Percentiles rank a stretch among this genome's conserved stretches.
Evolutionary conservation across 2,113 vertebrate species (phyloP).

Genomic region (Anas platyrhynchos): DNA sequence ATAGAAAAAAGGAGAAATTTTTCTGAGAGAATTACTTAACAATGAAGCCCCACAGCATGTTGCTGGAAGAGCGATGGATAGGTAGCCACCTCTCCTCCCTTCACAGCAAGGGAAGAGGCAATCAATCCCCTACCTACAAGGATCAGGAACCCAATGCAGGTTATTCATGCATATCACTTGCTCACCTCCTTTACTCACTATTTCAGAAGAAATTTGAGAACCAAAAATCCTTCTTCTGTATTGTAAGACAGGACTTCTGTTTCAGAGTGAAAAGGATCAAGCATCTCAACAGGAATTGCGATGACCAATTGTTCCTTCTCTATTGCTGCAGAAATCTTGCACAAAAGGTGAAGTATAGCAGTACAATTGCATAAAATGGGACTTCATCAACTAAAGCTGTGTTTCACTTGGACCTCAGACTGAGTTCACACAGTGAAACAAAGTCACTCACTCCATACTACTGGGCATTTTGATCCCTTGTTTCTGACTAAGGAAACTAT

Average conservation of each 20-base stretch:
- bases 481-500: not conserved
- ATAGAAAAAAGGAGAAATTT: not conserved
- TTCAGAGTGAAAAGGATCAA: not conserved
- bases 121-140: not conserved
- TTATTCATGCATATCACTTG: not conserved
- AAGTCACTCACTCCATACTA: not conserved
- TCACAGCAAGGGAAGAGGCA: not conserved
- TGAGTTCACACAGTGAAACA: not conserved
- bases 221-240: not conserved
- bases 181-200: not conserved
- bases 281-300: accelerated
- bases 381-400: not conserved
- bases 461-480: too few species aligned
- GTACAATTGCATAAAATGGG: not conserved
- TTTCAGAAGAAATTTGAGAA: not conserved
- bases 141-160: not conserved
- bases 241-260: not conserved
- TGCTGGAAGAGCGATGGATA: not conserved
- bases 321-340: not conserved
- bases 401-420: not conserved
- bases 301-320: not conserved
- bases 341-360: not conserved
- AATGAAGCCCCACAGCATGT: not conserved
- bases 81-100: not conserved
- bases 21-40: not conserved